These are phyloP conservation scores for Cheracebus regulus DNA, from an alignment of 2,797 vertebrate species.

Conservation along the genomic window DNA sequence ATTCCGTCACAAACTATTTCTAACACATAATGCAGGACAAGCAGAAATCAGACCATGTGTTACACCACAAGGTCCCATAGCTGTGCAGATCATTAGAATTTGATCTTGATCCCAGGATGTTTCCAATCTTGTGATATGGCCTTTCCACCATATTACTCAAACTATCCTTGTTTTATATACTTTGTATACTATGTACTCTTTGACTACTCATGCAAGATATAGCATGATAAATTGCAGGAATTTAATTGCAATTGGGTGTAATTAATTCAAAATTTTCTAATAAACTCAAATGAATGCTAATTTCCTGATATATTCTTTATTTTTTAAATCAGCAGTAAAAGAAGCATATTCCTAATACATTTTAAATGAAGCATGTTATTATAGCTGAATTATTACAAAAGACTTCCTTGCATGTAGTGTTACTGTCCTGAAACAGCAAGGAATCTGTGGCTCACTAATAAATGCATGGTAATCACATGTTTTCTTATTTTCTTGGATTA, in stretches of 20 bases:
- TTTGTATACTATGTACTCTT: constrained; percentile 35
- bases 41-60: neutral
- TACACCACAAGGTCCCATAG: neutral
- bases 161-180: neutral
- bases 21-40: neutral
- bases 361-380: constrained; percentile 78
- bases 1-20: constrained; percentile 53
- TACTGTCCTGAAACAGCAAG: constrained; percentile 59
- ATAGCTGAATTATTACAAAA: constrained; percentile 74
- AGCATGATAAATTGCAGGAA: constrained; percentile 80
- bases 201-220: constrained; percentile 69
- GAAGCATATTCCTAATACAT: constrained; percentile 63
- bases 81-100: neutral
- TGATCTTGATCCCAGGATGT: neutral
- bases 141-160: neutral
- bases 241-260: constrained; percentile 78
- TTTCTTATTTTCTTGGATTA: constrained; percentile 59
- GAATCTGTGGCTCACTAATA: neutral
- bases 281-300: constrained; percentile 80
- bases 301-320: constrained; percentile 76
- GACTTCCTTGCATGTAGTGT: constrained; percentile 54
- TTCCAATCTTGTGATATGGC: neutral
- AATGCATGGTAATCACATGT: neutral
- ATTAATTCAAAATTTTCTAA: constrained; percentile 78
- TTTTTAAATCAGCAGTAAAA: constrained; percentile 75